A percentile compares a stretch with the other conserved stretches of the same genome.
These are phyloP conservation scores for Nemoura dubitans DNA, from an alignment of 2,888 invertebrate species.

Conservation along the genomic window DNA sequence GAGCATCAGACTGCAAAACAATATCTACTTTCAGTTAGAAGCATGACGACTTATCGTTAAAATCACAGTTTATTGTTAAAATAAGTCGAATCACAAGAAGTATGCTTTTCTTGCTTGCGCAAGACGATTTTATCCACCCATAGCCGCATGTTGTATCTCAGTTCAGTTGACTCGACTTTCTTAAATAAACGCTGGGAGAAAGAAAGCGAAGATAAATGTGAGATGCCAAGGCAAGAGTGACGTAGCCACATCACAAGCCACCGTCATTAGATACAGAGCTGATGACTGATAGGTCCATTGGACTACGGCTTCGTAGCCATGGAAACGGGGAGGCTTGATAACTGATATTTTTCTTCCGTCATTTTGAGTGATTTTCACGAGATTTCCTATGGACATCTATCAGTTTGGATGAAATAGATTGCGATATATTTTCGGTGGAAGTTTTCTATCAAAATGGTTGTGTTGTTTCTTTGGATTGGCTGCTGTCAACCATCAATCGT, in stretches of 20 bases:
- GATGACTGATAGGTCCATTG: constrained; percentile 40
- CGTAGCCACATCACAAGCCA: constrained; percentile 37
- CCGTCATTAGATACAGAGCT: constrained; percentile 37
- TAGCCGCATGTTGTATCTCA: too few relatives aligned
- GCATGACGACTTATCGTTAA: too few relatives aligned
- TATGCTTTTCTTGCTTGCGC: too few relatives aligned
- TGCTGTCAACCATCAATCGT: constrained; percentile 45
- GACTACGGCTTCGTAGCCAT: constrained; percentile 25
- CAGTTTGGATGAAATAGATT: constrained; percentile 49
- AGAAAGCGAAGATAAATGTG: background rate
- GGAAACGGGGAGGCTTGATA: constrained; percentile 30
- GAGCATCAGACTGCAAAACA: too few relatives aligned
- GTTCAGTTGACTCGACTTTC: background rate
- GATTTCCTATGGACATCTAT: constrained; percentile 46
- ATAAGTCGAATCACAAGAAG: too few relatives aligned
- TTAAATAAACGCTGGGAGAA: background rate
- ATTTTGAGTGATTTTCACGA: constrained; percentile 29
- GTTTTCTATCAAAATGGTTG: constrained; percentile 38
- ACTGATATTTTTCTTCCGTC: constrained; percentile 37
- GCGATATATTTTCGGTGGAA: constrained; percentile 42
- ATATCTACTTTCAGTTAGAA: too few relatives aligned
- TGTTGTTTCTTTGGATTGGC: constrained; percentile 44
- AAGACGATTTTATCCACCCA: too few relatives aligned
- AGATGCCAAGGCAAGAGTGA: constrained; percentile 27
- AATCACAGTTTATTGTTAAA: too few relatives aligned